Conservation (phyloP, 2,113 vertebrate species). For the Rousettus leschenaultii region DNA sequence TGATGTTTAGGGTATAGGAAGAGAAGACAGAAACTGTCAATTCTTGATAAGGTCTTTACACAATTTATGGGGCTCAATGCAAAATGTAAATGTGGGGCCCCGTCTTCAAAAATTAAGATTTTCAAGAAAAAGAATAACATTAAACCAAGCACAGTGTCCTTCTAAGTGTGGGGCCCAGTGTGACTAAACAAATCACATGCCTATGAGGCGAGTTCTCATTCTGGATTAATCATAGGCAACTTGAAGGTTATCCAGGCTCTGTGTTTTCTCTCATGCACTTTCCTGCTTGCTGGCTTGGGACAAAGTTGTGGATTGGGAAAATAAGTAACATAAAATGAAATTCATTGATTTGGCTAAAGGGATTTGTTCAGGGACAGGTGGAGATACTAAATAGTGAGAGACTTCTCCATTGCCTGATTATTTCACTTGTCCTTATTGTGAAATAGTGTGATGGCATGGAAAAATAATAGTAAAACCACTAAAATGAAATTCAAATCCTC, state of each 20-base stretch:
- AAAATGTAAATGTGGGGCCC: background rate
- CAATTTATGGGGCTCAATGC: background rate
- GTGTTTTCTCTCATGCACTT: background rate
- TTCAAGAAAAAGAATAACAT: background rate
- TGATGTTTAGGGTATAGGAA: background rate
- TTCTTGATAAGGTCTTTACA: background rate
- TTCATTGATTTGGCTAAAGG: background rate
- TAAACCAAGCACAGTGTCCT: background rate
- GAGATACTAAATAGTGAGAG: background rate
- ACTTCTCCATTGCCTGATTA: background rate
- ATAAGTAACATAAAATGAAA: background rate
- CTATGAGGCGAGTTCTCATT: background rate
- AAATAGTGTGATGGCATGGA: background rate
- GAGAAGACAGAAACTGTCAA: background rate
- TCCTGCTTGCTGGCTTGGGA: background rate
- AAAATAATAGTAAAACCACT: background rate
- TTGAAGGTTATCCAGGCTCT: background rate
- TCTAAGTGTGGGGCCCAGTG: background rate
- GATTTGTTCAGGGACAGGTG: background rate
- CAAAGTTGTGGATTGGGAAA: background rate
- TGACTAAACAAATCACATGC: background rate
- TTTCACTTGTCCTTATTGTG: background rate
- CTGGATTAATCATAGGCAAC: background rate
- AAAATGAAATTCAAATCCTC: background rate
- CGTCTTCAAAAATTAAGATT: background rate